Base-by-base conservation (phyloP, 2,797 vertebrate species). In the Pelodytes ibericus region DNA sequence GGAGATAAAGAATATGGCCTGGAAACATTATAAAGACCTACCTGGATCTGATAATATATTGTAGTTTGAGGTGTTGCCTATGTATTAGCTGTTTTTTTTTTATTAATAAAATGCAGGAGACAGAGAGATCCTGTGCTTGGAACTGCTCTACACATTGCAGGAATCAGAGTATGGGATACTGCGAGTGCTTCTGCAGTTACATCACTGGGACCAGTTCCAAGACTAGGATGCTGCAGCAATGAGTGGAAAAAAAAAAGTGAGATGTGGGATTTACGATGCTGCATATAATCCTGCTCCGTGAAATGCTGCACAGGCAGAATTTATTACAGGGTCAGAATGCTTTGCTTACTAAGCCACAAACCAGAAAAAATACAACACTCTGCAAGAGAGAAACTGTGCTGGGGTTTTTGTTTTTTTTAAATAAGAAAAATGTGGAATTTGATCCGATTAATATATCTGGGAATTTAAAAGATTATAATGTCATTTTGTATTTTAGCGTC, bases 191-290 rank as follows among this genome's bases (percentile, higher is more conserved):
- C 66, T 56, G 47, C 66, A 33, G 47, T 69, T 31, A 64, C 39
- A 67, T 51, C 47, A 71, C 30, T 71, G 68, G 68, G 68, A 71
- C 53, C 33, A 0, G 24, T 24, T 60, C 56, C 68, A 71, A 60
- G 31, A 24, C 2, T 4, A 56, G 47, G 30, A 69, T 36, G 29
- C 66, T 56, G 66, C 65, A 53, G 65, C 66, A 69, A 53, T 24
- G 49, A 3, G 22, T 13, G 11, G 11, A 53, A 53, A 53, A 53
- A 53, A 53, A 53, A 53, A 53, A 4, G 22, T 24, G 41, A 22
- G 6, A 53, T 7, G 20, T 11, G 49, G 49, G 49, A 7, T 4
- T 53, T 53, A 53, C 49, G 22, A 24, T 53, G n/a, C 49, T 53
- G 49, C 49, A 24, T 11, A 2, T n/a, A 4, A 22, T 20, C 16